Percentiles rank a stretch among this genome's conserved stretches.
Evolutionary conservation across 2,113 vertebrate species (phyloP).

Genomic region (Abramis brama): DNA sequence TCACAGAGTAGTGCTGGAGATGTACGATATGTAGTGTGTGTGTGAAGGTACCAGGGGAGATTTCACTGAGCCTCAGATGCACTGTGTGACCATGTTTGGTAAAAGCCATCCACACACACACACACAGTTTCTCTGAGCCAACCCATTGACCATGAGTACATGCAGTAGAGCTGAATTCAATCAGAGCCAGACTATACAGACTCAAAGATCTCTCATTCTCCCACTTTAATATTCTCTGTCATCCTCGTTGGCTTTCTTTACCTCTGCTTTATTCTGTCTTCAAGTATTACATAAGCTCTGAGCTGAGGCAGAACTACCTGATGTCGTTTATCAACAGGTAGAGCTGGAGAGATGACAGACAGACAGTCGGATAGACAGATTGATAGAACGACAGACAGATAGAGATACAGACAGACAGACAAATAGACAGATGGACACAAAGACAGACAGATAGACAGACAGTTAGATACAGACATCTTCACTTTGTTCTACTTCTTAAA

Average conservation of each 20-base stretch:
- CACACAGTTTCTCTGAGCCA: slow-evolving; percentile 62
- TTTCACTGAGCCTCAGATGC: slow-evolving; percentile 66
- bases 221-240: slow-evolving; percentile 31
- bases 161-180: slow-evolving; percentile 67
- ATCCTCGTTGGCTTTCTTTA: slow-evolving; percentile 15
- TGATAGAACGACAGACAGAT: not conserved
- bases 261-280: slow-evolving; percentile 38
- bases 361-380: not conserved
- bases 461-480: not conserved
- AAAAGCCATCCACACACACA: slow-evolving; percentile 68
- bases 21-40: slow-evolving; percentile 23
- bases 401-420: not conserved
- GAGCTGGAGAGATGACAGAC: not conserved
- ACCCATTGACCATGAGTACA: slow-evolving; percentile 65
- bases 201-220: slow-evolving; percentile 47
- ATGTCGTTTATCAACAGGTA: not conserved
- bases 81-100: slow-evolving; percentile 81
- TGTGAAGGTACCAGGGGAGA: slow-evolving; percentile 53
- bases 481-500: not conserved
- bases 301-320: not conserved
- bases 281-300: not conserved
- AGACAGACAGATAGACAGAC: not conserved
- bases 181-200: slow-evolving; percentile 58
- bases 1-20: slow-evolving; percentile 14
- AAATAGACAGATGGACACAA: not conserved